Percentiles rank a stretch among this genome's conserved stretches.
These are phyloP conservation scores for Lytechinus pictus DNA, from an alignment of 35 echinoderm and acorn worm species.

Conservation along the genomic window DNA sequence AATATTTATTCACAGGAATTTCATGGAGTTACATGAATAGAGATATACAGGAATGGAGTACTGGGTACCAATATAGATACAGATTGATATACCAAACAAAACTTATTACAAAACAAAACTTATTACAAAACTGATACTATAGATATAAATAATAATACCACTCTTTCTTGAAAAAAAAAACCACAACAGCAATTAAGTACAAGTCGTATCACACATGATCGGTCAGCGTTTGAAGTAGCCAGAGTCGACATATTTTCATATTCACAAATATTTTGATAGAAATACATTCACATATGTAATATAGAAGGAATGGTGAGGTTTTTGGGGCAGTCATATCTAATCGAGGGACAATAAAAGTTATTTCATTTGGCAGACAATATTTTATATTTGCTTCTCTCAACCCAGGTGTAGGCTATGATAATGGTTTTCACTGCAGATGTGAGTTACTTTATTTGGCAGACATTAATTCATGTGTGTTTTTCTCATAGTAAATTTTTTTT, in stretches of 20 bases:
- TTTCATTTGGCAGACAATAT: too few relatives aligned
- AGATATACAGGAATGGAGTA: background rate
- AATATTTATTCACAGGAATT: slow-evolving; percentile 15
- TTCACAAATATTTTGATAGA: background rate
- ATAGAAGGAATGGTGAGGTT: background rate
- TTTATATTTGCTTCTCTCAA: too few relatives aligned
- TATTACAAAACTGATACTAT: background rate
- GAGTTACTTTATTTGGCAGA: too few relatives aligned
- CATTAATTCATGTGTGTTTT: too few relatives aligned
- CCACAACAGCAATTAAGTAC: too few relatives aligned
- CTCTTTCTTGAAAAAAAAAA: background rate
- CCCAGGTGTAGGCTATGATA: too few relatives aligned
- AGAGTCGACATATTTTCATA: background rate
- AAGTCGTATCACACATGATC: background rate
- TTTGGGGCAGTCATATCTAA: too few relatives aligned
- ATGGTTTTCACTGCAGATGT: too few relatives aligned
- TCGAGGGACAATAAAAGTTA: too few relatives aligned
- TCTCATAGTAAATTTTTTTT: too few relatives aligned
- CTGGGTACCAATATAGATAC: background rate
- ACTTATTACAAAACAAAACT: background rate
- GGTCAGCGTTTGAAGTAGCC: background rate
- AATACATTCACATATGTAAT: background rate
- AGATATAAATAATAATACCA: background rate
- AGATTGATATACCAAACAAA: background rate
- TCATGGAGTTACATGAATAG: background rate